Evolutionary conservation across 2,888 invertebrate species (phyloP).

Genomic region (Dexiosoma caninum): DNA sequence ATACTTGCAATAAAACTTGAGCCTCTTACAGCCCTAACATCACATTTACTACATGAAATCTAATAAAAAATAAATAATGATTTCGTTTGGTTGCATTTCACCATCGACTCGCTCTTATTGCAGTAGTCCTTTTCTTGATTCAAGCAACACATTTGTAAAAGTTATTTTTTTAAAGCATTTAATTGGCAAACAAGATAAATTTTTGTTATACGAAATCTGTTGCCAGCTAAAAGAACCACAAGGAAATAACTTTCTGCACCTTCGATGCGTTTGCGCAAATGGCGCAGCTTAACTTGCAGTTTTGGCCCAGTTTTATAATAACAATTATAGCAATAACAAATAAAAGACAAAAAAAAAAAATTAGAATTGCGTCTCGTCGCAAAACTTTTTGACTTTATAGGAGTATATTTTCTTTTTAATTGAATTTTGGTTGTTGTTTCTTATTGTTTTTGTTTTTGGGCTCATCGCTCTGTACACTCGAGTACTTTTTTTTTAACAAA

Average conservation of each 20-base stretch:
- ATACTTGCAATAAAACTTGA: too few relatives aligned
- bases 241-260: constrained; percentile 4
- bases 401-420: constrained; percentile 36
- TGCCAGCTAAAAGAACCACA: neutral
- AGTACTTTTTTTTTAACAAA: constrained; percentile 52
- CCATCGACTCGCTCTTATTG: too few relatives aligned
- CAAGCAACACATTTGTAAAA: constrained; percentile 60
- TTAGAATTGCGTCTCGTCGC: constrained; percentile 62
- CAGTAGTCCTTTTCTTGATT: too few relatives aligned
- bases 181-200: constrained; percentile 65
- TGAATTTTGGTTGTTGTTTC: constrained; percentile 52
- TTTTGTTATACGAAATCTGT: constrained; percentile 33
- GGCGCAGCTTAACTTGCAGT: constrained; percentile 60
- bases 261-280: constrained; percentile 66
- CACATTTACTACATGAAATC: too few relatives aligned
- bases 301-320: constrained; percentile 53
- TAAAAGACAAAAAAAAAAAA: constrained; percentile 1
- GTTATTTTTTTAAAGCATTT: constrained; percentile 64
- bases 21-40: too few relatives aligned
- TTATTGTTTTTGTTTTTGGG: constrained; percentile 60
- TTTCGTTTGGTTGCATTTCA: too few relatives aligned
- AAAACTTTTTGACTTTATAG: constrained; percentile 61
- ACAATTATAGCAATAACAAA: constrained; percentile 1
- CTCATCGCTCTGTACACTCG: constrained; percentile 48
- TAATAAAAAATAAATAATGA: too few relatives aligned